Base-by-base conservation (phyloP, 2,113 vertebrate species). In the Ranitomeya imitator region DNA sequence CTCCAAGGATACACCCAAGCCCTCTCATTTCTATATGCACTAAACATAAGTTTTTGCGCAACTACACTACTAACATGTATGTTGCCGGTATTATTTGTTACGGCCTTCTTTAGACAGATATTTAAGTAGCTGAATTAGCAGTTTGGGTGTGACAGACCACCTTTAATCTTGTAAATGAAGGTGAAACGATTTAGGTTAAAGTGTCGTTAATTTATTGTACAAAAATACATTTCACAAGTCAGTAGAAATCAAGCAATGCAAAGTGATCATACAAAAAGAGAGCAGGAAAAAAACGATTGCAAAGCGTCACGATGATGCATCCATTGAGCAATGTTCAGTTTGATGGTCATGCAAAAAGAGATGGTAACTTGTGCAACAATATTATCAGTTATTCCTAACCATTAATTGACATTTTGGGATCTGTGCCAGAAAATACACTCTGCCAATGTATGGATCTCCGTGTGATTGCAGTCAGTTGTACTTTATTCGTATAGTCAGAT, bases 221-320 rank as follows among this genome's bases (percentile, higher is more conserved):
- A 85, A 85, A 85, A 85, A 85, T 76, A 85, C 71, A 74, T 61
- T 76, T 57, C 54, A 77, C 71, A 85, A 60, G 45, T 11, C 54
- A 57, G 45, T 77, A 85, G 16, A 76, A 85, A 85, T 85, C 23
- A 85, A 45, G 74, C 54, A 69, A 69, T 85, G 65, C 69, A 85
- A 85, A 85, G 51, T 85, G 84, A 71, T 61, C 63, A 14, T 61
- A 71, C 83, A 85, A 71, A 69, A n/a, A 69, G 61, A 84, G 45
- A 37, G 23, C 79, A 60, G 59, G 54, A 16, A 19, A 13, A 13
- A 57, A 80, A 19, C 19, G 19, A 52, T 79, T 79, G 52, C 10
- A 79, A 79, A 79, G 77, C 78, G 26, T 69, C n/a, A 26, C 26
- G 26, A 31, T 26, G 67, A 69, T 26, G 23, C 8, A 26, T 26